These are phyloP conservation scores for Scaptomyza hsui DNA, from an alignment of 1,140 invertebrate species.

Conservation along the genomic window DNA sequence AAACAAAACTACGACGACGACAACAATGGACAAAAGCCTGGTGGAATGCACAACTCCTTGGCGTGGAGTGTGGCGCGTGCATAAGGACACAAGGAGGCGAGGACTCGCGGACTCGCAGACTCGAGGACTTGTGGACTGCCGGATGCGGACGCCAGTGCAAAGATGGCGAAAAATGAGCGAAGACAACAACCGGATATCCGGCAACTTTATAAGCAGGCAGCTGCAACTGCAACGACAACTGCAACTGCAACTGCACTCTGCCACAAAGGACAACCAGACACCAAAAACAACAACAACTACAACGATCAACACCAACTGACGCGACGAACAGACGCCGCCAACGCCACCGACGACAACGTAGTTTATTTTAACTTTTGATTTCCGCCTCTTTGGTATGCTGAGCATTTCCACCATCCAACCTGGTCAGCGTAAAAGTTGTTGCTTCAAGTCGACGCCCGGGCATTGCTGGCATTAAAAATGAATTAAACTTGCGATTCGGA, in stretches of 20 bases:
- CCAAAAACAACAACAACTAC: conserved; percentile 4
- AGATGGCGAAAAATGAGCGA: conserved; percentile 78
- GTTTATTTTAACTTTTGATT: conserved; percentile 83
- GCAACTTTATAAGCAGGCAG: conserved; percentile 75
- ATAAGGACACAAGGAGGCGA: conserved; percentile 32
- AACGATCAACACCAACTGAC: conserved; percentile 6
- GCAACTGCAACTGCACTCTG: conserved; percentile 28
- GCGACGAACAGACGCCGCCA: conserved; percentile 17
- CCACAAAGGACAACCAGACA: conserved; percentile 63
- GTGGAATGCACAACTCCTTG: neutral
- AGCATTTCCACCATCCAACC: conserved; percentile 21
- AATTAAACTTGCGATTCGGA: conserved; percentile 55
- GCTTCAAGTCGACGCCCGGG: conserved; percentile 40
- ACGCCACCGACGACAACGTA: conserved; percentile 53
- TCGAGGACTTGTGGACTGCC: neutral
- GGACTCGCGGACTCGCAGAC: neutral
- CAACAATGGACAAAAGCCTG: conserved; percentile 27
- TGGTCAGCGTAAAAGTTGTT: conserved; percentile 50
- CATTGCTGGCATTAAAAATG: conserved; percentile 66
- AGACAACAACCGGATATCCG: conserved; percentile 82
- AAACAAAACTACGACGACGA: conserved; percentile 58
- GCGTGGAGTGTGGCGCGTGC: conserved; percentile 27
- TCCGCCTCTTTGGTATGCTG: conserved; percentile 55
- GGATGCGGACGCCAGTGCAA: conserved; percentile 29
- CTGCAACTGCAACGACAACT: conserved; percentile 32